Percentiles rank a stretch among this genome's conserved stretches.
Evolutionary conservation across 1,140 invertebrate genomes (phyloP).

Genomic region (Samia ricini): DNA sequence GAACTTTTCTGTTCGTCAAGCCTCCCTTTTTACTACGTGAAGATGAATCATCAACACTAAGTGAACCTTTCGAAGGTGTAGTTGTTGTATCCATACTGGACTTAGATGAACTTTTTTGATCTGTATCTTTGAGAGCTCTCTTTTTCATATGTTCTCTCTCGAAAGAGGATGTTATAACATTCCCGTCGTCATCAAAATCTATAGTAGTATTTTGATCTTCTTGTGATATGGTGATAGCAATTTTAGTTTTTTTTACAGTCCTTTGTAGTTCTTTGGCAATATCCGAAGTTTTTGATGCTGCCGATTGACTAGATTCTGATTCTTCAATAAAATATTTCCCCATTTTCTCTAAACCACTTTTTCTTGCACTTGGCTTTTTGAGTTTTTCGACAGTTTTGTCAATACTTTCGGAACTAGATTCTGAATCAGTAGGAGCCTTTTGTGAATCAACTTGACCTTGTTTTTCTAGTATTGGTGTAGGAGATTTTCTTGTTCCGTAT

Average conservation of each 20-base stretch:
- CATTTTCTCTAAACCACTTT: constrained; percentile 65
- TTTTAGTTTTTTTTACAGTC: constrained; percentile 70
- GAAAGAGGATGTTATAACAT: constrained; percentile 68
- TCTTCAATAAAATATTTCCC: constrained; percentile 72
- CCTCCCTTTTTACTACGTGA: constrained; percentile 64
- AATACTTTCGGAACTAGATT: constrained; percentile 74
- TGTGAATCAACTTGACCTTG: constrained; percentile 79
- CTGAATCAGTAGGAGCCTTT: constrained; percentile 74
- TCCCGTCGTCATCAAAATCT: constrained; percentile 72
- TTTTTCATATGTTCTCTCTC: constrained; percentile 66
- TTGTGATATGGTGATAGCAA: constrained; percentile 75
- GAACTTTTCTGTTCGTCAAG: constrained; percentile 77
- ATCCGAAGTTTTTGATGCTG: constrained; percentile 62
- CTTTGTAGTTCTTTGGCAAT: constrained; percentile 51
- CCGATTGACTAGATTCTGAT: constrained; percentile 74
- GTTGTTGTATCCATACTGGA: constrained; percentile 73
- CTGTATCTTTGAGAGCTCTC: constrained; percentile 62
- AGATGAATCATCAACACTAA: constrained; percentile 74
- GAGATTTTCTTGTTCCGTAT: constrained; percentile 73
- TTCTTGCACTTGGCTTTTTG: constrained; percentile 53
- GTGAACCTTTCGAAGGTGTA: constrained; percentile 70
- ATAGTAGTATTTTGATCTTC: constrained; percentile 76
- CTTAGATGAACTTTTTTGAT: constrained; percentile 74
- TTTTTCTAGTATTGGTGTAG: constrained; percentile 80
- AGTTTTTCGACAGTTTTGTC: constrained; percentile 73